phyloP scores from a whole-genome alignment of 2,888 invertebrate species.

The Melieria picta region DNA sequence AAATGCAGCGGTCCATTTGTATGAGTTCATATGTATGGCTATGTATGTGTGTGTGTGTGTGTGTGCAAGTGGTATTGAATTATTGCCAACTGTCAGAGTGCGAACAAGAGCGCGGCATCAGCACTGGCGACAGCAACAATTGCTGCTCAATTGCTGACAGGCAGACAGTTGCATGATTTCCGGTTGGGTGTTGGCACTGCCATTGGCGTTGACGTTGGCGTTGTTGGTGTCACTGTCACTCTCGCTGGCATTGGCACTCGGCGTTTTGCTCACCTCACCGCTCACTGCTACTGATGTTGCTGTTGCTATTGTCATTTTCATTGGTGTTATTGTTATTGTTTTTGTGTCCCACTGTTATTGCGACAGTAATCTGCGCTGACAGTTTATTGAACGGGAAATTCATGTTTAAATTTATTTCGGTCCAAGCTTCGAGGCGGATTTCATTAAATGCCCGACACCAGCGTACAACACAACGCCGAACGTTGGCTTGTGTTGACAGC shows the following conservation, averaged over 20 bases:
- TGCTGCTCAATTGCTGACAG: too few species aligned
- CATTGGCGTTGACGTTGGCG: too few species aligned
- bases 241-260: neutral
- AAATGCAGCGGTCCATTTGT: neutral
- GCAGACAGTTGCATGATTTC: neutral
- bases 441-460: slow-evolving; percentile 6
- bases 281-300: neutral
- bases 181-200: neutral
- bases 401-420: slow-evolving; percentile 8
- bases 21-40: neutral
- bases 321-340: neutral
- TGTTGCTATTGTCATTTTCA: neutral
- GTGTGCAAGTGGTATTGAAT: too few species aligned
- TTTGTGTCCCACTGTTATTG: neutral
- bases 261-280: neutral
- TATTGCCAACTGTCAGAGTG: too few species aligned
- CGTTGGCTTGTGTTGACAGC: too few species aligned
- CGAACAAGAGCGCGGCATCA: too few species aligned
- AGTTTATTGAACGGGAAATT: slow-evolving; percentile 21
- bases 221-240: neutral
- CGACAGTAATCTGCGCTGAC: slow-evolving; percentile 18
- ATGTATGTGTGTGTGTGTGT: neutral
- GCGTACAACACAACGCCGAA: too few species aligned
- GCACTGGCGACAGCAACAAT: too few species aligned
- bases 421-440: neutral